phyloP scores from a whole-genome alignment of 2,113 vertebrate genomes.

The Corythoichthys intestinalis region DNA sequence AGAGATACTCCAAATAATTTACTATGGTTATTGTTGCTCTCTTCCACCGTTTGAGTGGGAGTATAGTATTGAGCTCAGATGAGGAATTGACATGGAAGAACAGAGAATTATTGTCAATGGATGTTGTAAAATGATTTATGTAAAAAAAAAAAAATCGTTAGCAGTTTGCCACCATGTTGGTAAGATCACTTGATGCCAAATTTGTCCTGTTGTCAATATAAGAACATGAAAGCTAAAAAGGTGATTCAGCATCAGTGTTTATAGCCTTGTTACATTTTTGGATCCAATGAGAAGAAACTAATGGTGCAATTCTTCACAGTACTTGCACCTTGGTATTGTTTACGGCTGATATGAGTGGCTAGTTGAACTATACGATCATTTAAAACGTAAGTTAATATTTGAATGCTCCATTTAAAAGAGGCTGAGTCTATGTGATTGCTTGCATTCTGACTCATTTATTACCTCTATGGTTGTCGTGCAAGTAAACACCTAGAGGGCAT shows the following conservation, averaged over 20 bases:
- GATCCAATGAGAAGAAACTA: neutral
- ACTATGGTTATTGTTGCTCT: neutral
- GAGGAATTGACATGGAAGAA: neutral
- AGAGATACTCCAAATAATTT: neutral
- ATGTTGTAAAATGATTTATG: neutral
- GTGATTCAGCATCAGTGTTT: neutral
- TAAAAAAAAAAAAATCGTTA: neutral
- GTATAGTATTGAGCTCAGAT: neutral
- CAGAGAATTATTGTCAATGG: neutral
- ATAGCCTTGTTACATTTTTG: neutral
- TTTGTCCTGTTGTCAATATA: neutral
- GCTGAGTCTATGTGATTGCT: conserved; percentile 14
- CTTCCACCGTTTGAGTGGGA: neutral
- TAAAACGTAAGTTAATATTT: neutral
- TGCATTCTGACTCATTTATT: conserved; percentile 18
- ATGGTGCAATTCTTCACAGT: too few relatives aligned
- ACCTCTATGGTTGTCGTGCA: conserved; percentile 24
- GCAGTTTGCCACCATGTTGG: neutral
- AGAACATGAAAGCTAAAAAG: neutral
- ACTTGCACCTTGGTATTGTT: too few relatives aligned
- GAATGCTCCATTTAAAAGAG: neutral
- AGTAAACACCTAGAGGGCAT: conserved; percentile 6
- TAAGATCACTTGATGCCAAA: too few relatives aligned
- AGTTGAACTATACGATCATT: neutral
- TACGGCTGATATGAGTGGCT: neutral